Percentiles rank a stretch among this genome's conserved stretches.
These are phyloP conservation scores for Pangasius krempfi DNA, from an alignment of 2,797 vertebrate species.

Conservation along the genomic window DNA sequence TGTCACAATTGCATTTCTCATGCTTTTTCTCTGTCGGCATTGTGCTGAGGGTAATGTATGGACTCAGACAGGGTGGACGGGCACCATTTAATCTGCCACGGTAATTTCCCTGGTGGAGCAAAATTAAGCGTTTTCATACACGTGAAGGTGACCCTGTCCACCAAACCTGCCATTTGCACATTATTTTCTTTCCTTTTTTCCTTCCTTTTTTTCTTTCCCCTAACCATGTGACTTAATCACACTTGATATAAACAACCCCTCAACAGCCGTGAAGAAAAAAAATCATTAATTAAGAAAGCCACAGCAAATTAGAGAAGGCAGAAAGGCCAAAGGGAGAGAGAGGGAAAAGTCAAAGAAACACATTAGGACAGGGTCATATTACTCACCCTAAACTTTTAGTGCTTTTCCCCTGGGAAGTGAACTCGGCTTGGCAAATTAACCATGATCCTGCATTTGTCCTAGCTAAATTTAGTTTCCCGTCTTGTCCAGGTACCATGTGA, in stretches of 20 bases:
- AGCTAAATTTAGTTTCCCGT: neutral
- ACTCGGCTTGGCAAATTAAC: neutral
- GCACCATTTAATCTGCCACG: conserved; percentile 70
- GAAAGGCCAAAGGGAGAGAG: conserved; percentile 57
- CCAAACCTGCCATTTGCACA: conserved; percentile 73
- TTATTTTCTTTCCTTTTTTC: conserved; percentile 76
- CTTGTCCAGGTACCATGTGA: neutral
- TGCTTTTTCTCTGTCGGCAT: conserved; percentile 29
- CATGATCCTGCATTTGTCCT: neutral
- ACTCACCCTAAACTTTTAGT: neutral
- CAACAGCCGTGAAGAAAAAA: conserved; percentile 71
- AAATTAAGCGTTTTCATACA: conserved; percentile 79
- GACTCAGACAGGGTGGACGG: conserved; percentile 54
- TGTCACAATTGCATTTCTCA: conserved; percentile 12
- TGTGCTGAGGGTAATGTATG: conserved; percentile 59
- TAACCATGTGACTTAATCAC: conserved; percentile 71
- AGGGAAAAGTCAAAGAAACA: conserved; percentile 59
- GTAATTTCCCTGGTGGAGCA: conserved; percentile 67
- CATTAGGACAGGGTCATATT: conserved; percentile 47
- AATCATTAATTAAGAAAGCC: conserved; percentile 87
- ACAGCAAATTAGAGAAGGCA: conserved; percentile 80
- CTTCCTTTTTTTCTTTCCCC: conserved; percentile 48
- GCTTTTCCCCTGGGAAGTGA: neutral
- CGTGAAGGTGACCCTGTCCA: conserved; percentile 82
- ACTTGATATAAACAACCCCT: conserved; percentile 77